phyloP scores from a whole-genome alignment of 1,140 invertebrate genomes.

The Scaptomyza pallida region DNA sequence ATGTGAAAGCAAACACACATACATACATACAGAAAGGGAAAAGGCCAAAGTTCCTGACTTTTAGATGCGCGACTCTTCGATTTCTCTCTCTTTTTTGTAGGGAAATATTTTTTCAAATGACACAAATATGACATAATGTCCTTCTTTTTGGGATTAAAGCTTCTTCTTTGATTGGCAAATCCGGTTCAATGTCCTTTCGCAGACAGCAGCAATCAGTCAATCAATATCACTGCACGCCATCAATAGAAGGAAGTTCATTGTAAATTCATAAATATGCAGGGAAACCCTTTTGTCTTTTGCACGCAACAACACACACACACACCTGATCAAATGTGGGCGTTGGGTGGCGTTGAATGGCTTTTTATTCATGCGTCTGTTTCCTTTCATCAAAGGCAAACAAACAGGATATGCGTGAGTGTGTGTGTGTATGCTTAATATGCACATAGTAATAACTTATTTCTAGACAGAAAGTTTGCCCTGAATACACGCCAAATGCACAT shows the following conservation, averaged over 20 bases:
- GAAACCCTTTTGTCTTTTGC: neutral
- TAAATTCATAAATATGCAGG: constrained; percentile 9
- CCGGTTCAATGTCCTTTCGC: neutral
- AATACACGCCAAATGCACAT: neutral
- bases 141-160: neutral
- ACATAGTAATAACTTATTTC: neutral
- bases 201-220: neutral
- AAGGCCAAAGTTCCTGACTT: constrained; percentile 40
- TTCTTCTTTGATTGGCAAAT: neutral
- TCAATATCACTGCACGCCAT: constrained; percentile 8
- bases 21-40: constrained; percentile 9
- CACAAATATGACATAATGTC: constrained; percentile 25
- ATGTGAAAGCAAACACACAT: constrained; percentile 7
- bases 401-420: neutral
- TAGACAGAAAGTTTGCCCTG: neutral
- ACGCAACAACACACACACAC: constrained; percentile 3
- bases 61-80: constrained; percentile 4
- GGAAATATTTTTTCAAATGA: constrained; percentile 19
- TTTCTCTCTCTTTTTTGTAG: neutral
- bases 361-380: neutral
- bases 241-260: neutral
- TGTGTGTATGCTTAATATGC: constrained; percentile 2
- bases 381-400: neutral
- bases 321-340: neutral
- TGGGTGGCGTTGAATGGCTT: neutral